phyloP scores from a whole-genome alignment of 1,140 invertebrate genomes.

The Eufriesea mexicana region DNA sequence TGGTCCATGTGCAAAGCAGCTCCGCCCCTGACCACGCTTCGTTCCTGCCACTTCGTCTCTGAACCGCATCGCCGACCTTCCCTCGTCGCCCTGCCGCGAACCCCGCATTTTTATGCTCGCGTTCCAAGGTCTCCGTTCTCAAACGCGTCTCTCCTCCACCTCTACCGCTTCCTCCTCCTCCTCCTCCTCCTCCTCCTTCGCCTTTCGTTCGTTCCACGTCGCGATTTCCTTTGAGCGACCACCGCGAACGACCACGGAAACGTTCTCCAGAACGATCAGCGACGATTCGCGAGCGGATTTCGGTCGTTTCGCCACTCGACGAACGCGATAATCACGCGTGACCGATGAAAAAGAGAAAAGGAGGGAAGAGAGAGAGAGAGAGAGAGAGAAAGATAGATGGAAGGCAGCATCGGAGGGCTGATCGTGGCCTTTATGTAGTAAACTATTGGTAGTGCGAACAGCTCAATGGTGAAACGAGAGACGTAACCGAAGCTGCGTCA shows the following conservation, averaged over 20 bases:
- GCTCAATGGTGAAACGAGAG: constrained; percentile 81
- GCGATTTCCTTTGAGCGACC: background rate
- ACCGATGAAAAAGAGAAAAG: too few relatives aligned
- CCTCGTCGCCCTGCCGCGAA: constrained; percentile 26
- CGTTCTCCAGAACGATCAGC: background rate
- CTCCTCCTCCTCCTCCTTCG: too few relatives aligned
- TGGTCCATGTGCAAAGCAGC: constrained; percentile 55
- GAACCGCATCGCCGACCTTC: constrained; percentile 8
- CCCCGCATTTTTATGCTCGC: constrained; percentile 58
- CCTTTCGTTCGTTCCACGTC: too few relatives aligned
- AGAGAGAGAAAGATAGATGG: constrained; percentile 63
- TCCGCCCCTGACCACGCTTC: constrained; percentile 63
- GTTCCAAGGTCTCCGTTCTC: constrained; percentile 61
- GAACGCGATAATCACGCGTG: too few relatives aligned
- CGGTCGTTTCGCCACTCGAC: too few relatives aligned
- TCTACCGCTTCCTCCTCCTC: too few relatives aligned
- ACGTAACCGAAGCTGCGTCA: constrained; percentile 80
- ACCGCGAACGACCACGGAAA: background rate
- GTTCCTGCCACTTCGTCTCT: constrained; percentile 1
- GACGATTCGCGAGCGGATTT: background rate
- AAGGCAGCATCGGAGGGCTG: constrained; percentile 57
- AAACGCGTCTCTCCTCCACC: constrained; percentile 7
- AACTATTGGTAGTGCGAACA: constrained; percentile 79
- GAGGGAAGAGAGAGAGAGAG: background rate
- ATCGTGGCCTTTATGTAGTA: constrained; percentile 76